phyloP scores from a whole-genome alignment of 2,888 invertebrate genomes.

The Hofmannophila pseudospretella region DNA sequence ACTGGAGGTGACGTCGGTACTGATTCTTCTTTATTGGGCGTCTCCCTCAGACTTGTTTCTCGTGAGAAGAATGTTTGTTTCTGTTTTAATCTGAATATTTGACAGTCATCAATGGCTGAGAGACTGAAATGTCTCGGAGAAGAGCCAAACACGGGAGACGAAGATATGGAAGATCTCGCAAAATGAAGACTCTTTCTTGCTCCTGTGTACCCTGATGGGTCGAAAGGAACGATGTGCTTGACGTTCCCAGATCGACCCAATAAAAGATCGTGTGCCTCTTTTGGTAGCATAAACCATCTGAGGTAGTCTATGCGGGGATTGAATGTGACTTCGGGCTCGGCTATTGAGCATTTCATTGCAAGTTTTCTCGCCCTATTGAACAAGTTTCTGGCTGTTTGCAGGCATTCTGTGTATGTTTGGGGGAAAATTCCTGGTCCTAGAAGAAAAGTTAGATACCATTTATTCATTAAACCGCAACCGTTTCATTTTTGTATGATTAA shows the following conservation, averaged over 20 bases:
- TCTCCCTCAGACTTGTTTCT: slow-evolving; percentile 66
- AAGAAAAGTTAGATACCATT: slow-evolving; percentile 14
- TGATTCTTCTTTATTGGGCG: slow-evolving; percentile 51
- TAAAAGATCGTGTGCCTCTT: slow-evolving; percentile 88
- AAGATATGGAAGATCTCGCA: slow-evolving; percentile 52
- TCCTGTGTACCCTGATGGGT: slow-evolving; percentile 79
- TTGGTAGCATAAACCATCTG: slow-evolving; percentile 93
- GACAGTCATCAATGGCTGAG: slow-evolving; percentile 80
- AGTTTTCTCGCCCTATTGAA: slow-evolving; percentile 87
- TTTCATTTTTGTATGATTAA: too few species aligned
- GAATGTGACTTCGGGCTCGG: slow-evolving; percentile 86
- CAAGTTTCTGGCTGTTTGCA: slow-evolving; percentile 87
- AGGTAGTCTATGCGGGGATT: slow-evolving; percentile 82
- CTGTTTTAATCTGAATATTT: slow-evolving; percentile 64
- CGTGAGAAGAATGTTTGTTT: slow-evolving; percentile 63
- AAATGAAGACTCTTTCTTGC: slow-evolving; percentile 66
- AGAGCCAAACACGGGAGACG: slow-evolving; percentile 70
- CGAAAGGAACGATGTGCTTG: slow-evolving; percentile 86
- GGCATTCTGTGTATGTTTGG: slow-evolving; percentile 85
- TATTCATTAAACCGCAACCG: too few species aligned
- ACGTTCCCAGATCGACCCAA: slow-evolving; percentile 86
- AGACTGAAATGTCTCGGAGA: slow-evolving; percentile 84
- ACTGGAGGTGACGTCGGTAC: slow-evolving; percentile 60
- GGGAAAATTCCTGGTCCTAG: slow-evolving; percentile 84
- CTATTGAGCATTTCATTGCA: slow-evolving; percentile 84